Evolutionary conservation across 2,888 invertebrate species (phyloP), one percentile per base, ranked within the genome.

Genomic region (Sussaba pulchella): DNA sequence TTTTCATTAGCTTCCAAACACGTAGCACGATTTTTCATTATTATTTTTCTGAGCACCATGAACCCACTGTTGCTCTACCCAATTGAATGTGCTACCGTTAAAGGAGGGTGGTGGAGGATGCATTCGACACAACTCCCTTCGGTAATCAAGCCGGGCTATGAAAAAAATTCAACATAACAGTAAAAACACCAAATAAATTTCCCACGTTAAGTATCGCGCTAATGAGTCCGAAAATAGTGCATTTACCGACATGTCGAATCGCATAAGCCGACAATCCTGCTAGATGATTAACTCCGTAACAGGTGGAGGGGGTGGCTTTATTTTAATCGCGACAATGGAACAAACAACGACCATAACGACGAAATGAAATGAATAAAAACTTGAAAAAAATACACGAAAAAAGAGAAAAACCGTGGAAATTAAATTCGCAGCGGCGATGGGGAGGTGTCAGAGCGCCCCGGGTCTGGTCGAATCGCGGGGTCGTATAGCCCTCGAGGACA

Each of bases 381-480:
- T 19, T 17, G 43, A 54, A 8, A 9, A 21, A 41, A 6, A 36
- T 24, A 47, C 31, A 36, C 47, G 50, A 12, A 77, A 39, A 61
- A 12, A 61, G 6, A 52, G 31, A 54, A 43, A 74, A 71, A 72
- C 17, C 39, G n/a, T 59, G 54, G 21, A 77, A 82, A 72, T 83
- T 54, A 71, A 76, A 85, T 88, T 92, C 91, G 85, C 94, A 98
- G 98, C 97, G 93, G 97, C 98, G 88, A 96, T 98, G 96, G 97
- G 98, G 88, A 95, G 99, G 90, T 98, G 98, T 92, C 97, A 97
- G 92, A 99, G 99, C 88, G 98, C 99, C 79, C 99, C 99, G 12
- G 99, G 98, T 57, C 94, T 99, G 88, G 96, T 99, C 87, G 99
- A 99, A 93, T 98, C 98, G 77, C 95, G 96, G 87, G 98, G 98